Evolutionary conservation across 2,888 invertebrate species (phyloP).

Genomic region (Spodoptera exigua): DNA sequence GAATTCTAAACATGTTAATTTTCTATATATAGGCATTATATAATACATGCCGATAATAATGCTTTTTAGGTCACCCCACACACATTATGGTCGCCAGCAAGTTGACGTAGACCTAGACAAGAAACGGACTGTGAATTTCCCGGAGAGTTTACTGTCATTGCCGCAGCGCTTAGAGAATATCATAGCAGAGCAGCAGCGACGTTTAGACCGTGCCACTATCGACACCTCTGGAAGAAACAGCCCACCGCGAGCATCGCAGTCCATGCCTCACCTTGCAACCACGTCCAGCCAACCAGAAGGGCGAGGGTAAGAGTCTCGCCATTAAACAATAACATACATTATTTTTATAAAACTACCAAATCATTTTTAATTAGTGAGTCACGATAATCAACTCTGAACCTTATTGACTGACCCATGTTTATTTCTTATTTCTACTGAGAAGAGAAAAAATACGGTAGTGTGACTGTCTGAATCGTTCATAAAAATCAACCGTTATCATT

Average conservation of each 20-base stretch:
- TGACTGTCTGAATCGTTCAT: conserved; percentile 18
- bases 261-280: conserved; percentile 74
- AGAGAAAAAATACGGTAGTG: neutral
- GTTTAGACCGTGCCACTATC: conserved; percentile 71
- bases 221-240: conserved; percentile 72
- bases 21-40: too few relatives aligned
- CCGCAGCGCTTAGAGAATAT: conserved; percentile 76
- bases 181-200: conserved; percentile 73
- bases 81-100: conserved; percentile 41
- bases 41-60: neutral
- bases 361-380: too few relatives aligned
- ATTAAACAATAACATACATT: neutral
- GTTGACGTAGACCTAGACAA: conserved; percentile 66
- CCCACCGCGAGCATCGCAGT: conserved; percentile 72
- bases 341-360: neutral
- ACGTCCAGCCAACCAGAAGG: conserved; percentile 60
- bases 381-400: too few relatives aligned
- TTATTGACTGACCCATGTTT: too few relatives aligned
- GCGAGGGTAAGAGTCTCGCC: conserved; percentile 58
- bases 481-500: conserved; percentile 48
- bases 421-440: neutral
- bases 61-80: conserved; percentile 64
- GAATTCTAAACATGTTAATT: too few relatives aligned
- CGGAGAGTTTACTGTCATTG: conserved; percentile 73
- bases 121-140: conserved; percentile 79